Evolutionary conservation across 2,113 vertebrate genomes (phyloP), one percentile per base, ranked within the genome.

Genomic region (Halichoeres trimaculatus): DNA sequence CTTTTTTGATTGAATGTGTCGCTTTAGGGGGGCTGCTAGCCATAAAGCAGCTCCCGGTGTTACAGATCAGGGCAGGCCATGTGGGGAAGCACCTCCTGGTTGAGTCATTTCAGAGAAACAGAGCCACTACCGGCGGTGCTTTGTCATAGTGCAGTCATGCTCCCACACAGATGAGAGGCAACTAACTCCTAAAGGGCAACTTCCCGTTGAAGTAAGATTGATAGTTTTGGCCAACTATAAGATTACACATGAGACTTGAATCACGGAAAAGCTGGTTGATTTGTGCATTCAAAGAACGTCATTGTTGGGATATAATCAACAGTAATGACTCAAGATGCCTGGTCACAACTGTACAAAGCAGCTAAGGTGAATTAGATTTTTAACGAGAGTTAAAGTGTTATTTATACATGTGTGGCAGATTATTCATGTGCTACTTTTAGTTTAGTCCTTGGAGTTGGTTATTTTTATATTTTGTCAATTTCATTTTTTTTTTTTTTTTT

Each of bases 141-240:
- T 90, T 85, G 87, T 89, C 85, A 90, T 88, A 89, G 79, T 89
- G 83, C 90, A 83, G 82, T 67, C 81, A 82, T 62, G 55, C 63
- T 62, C 73, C 75, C 72, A 78, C 66, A 72, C 56, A 36, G 35
- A 78, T 56, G 78, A 72, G 59, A 74, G 16, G 59, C 26, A 67
- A 47, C 71, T 50, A 1, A 69, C 13, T 73, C 52, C 75, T 65
- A 23, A 54, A 14, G 40, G 40, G 9, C 59, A 57, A 11, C 71
- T 34, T 17, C 10, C 56, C 55, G 34, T 24, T 62, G 20, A 14
- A 30, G 19, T 56, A 43, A 61, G 60, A 80, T 35, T 71, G 73
- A 81, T 41, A 13, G 36, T 4, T 78, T 69, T 71, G 47, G 13
- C 53, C 74, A 75, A 43, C 34, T 53, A 50, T 68, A 10, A 62